Base-by-base conservation (phyloP, 2,888 invertebrate species). In the Mechanitis messenoides region DNA sequence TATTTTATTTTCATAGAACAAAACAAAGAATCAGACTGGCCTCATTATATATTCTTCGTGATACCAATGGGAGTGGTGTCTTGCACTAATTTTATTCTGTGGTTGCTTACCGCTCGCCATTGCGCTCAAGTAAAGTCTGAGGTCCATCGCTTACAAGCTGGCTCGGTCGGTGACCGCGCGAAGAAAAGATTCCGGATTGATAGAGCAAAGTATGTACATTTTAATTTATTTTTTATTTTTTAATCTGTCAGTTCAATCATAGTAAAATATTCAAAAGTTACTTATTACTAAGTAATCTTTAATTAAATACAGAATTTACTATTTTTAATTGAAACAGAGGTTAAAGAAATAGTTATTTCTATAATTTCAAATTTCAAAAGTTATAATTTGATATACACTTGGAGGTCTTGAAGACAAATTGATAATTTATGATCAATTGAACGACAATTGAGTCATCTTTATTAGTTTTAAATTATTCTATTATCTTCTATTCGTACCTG, bases 41-140 rank as follows among this genome's bases (percentile, higher is more conserved):
- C 90, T 0, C 90, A 90, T 70, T 89, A 92, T 71, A 80, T 94
- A 56, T 93, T 92, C 77, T 94, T 94, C 78, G 91, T 92, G 63
- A 84, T 91, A 1, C 95, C 95, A 0, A 86, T 94, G 77, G 92
- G 93, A 0, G 65, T 94, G 5, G 89, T 94, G 69, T 90, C 93
- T 47, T 82, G 92, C 38, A 85, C 91, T n/a, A 95, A 95, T 79
- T 85, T 93, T 55, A 80, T 93, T 31, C 84, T 95, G 20, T 95
- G 95, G 84, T 80, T 92, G 64, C 81, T 94, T 70, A 95, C 95
- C 0, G 91, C 94, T 2, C 83, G 92, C 9, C 93, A 95, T 73
- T 95, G 94, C 74, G 92, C 92, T 68, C 91, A 91, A 70, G 94
- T 95, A 3, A 95, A 95, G 81, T 92, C 92, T 0, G 95, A 95